Evolutionary conservation across 2,888 invertebrate genomes (phyloP).

Genomic region (Pogonocherus hispidulus): DNA sequence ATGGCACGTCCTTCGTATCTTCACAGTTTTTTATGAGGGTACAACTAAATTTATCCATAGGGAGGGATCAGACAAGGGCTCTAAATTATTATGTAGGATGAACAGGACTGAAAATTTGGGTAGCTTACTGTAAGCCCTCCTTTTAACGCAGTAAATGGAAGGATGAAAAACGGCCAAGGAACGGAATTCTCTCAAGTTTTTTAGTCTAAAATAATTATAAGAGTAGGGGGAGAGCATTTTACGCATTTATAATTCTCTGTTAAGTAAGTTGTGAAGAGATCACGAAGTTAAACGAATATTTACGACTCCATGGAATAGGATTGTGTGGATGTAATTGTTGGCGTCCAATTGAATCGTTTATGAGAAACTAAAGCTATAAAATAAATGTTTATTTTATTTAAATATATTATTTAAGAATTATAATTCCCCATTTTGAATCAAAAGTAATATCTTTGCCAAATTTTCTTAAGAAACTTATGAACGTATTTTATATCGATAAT

Average conservation of each 20-base stretch:
- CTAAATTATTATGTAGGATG: slow-evolving; percentile 25
- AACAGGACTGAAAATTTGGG: slow-evolving; percentile 28
- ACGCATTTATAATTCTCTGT: slow-evolving; percentile 9
- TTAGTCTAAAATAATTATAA: slow-evolving; percentile 6
- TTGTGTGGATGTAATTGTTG: too few species aligned
- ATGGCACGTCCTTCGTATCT: background rate
- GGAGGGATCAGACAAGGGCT: slow-evolving; percentile 27
- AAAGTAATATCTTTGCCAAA: too few species aligned
- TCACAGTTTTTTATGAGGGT: slow-evolving; percentile 22
- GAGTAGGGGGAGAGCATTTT: background rate
- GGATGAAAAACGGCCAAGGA: slow-evolving; percentile 16
- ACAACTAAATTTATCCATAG: slow-evolving; percentile 24
- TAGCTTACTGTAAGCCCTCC: slow-evolving; percentile 26
- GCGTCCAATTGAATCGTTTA: too few species aligned
- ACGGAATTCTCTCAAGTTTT: slow-evolving; percentile 15
- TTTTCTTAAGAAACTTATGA: too few species aligned
- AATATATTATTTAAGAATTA: too few species aligned
- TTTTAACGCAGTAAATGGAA: slow-evolving; percentile 17
- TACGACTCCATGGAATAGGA: background rate
- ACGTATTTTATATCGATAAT: too few species aligned
- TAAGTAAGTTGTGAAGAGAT: slow-evolving; percentile 7
- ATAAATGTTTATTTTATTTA: too few species aligned
- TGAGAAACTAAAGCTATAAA: too few species aligned
- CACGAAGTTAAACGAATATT: background rate
- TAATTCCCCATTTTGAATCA: too few species aligned